Percentiles rank a stretch among this genome's conserved stretches.
phyloP scores from a whole-genome alignment of 2,888 invertebrate species.

The Nasonovia ribisnigri region DNA sequence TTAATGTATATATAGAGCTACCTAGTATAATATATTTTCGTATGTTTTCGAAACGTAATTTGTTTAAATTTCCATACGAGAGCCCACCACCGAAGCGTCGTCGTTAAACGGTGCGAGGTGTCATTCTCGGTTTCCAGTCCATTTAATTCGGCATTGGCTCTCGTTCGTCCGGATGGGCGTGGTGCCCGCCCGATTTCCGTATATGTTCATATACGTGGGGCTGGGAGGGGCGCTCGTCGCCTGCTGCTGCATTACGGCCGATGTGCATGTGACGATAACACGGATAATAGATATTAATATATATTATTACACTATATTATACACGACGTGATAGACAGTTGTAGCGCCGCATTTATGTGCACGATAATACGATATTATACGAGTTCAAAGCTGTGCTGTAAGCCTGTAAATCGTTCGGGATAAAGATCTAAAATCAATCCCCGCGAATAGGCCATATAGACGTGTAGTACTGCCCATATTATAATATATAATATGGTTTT shows the following conservation, averaged over 20 bases:
- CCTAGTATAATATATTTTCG: background rate
- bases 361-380: background rate
- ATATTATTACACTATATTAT: background rate
- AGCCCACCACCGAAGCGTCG: background rate
- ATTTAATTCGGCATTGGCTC: conserved; percentile 58
- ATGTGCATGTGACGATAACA: background rate
- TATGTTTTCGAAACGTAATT: background rate
- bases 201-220: background rate
- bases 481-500: background rate
- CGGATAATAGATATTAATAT: background rate
- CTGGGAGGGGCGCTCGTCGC: background rate
- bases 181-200: background rate
- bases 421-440: conserved; percentile 11
- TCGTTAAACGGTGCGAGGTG: conserved; percentile 26
- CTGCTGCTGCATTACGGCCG: background rate
- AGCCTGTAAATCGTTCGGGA: background rate
- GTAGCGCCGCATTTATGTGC: background rate
- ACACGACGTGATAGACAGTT: background rate
- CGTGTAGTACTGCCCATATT: background rate
- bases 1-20: background rate
- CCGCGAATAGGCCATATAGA: background rate
- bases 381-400: background rate
- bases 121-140: conserved; percentile 42
- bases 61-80: conserved; percentile 19
- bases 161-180: conserved; percentile 46